Evolutionary conservation across 2,113 vertebrate genomes (phyloP), one percentile per base, ranked within the genome.

Genomic region (Mesocricetus auratus): DNA sequence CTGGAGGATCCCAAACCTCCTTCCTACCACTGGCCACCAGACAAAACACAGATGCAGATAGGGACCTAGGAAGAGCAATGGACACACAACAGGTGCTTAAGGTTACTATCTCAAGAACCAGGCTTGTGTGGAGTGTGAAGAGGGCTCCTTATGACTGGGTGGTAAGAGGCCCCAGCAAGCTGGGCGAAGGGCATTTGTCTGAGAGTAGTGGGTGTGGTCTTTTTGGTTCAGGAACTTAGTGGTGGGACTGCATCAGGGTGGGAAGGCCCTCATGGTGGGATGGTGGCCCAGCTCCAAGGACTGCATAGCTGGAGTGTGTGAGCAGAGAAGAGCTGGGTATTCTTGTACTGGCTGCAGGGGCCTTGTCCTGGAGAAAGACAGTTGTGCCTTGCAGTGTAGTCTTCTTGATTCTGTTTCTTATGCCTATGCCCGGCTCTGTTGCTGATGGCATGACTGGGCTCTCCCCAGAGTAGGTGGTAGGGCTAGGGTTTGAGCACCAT

Each of bases 401-500:
- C 62, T 2, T 60, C 83, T 22, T 10, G 22, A 36, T 64, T 71
- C 60, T 26, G 26, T 17, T 42, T 58, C n/a, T 79, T 5, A 12
- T 0, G 0, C 22, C 9, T 68, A 53, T 62, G 71, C n/a, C 4
- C 31, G 29, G 19, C 58, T 39, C 5, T 7, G 3, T 9, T 13
- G 33, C n/a, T 33, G 42, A 3, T 42, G 42, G 31, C 0, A 10
- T 4, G 45, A 47, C 88, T 22, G 7, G 36, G 15, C 36, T 47
- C 42, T 88, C 86, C 8, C 12, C 3, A 11, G 71, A 64, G 42
- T 2, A 0, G 0, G 4, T 29, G n/a, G 9, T 60, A 50, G 45
- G 53, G 2, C 42, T 26, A 39, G 71, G 53, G 11, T 5, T 62
- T 10, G 16, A 22, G 15, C 0, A 0, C 53, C 5, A 22, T 16